Evolutionary conservation across 1,140 invertebrate genomes (phyloP), one percentile per base, ranked within the genome.

Genomic region (Magallana angulata): DNA sequence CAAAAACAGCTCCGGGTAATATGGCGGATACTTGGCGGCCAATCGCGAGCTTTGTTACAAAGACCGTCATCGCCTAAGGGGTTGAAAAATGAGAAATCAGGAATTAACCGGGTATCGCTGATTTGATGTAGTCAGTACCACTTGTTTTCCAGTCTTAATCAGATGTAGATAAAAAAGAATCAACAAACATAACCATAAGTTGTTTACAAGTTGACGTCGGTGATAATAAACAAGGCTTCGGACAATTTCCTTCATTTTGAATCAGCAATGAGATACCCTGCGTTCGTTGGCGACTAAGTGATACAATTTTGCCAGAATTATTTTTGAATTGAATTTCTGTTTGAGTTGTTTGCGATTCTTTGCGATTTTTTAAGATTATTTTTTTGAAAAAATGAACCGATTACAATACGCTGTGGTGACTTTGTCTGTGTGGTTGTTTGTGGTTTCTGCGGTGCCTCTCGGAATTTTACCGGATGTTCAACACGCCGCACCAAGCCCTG

Each of bases 1-100:
- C 24, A 76, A 76, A 24, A 30, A 11, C 36, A 76, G 68, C 68
- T 48, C 68, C 24, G 18, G 68, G 68, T 24, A 76, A 76, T 76
- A 76, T 76, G 68, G 68, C 68, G 68, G 24, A 18, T 76, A 76
- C 7, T 18, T 36, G 68, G 68, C 68, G 68, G 24, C 68, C 68
- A 76, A 36, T 76, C 24, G 68, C 68, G 36, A 30, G 24, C 68
- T 76, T 30, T 76, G 18, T 76, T 76, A 76, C 68, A 76, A 30
- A 30, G 64, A 4, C 64, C 16, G 30, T 24, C 6, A 14, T 76
- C 36, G 68, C 14, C 68, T 30, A 1, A 8, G 68, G 68, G 68
- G 18, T 48, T 48, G 36, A 48, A 36, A 30, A 36, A 30, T 76
- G 24, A 30, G 36, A 8, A 76, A 24, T 1, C 24, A 30, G 68